Conservation (phyloP, 2,888 invertebrate species). For the Diadromus collaris region DNA sequence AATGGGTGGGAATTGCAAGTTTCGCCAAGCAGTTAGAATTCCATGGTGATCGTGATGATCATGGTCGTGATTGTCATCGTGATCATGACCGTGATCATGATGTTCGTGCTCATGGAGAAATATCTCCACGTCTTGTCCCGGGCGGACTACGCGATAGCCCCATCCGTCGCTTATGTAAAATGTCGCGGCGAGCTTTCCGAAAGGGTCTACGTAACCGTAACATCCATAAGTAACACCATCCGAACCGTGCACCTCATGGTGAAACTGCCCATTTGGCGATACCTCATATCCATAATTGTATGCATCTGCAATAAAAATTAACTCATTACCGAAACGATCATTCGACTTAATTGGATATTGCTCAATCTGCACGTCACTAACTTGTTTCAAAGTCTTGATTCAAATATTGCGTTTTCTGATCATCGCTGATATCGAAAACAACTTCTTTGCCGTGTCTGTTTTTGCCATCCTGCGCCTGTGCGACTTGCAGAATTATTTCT, state of each 20-base stretch:
- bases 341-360: not conserved
- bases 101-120: conserved; percentile 81
- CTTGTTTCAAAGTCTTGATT: conserved; percentile 89
- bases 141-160: conserved; percentile 88
- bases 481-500: conserved; percentile 78
- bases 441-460: conserved; percentile 82
- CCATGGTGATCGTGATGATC: conserved; percentile 81
- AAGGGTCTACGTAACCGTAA: conserved; percentile 89
- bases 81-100: conserved; percentile 66
- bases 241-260: conserved; percentile 88
- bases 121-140: conserved; percentile 86
- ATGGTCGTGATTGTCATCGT: conserved; percentile 67
- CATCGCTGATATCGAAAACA: conserved; percentile 87
- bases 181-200: conserved; percentile 85
- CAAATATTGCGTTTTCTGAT: conserved; percentile 88
- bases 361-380: conserved; percentile 79
- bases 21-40: conserved; percentile 84
- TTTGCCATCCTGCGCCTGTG: conserved; percentile 66
- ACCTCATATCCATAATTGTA: conserved; percentile 91
- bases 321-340: conserved; percentile 5
- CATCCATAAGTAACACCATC: conserved; percentile 91
- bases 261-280: conserved; percentile 87
- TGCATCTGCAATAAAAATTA: conserved; percentile 81
- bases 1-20: conserved; percentile 87
- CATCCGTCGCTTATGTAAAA: conserved; percentile 90